Evolutionary conservation across 1,140 invertebrate genomes (phyloP).

Genomic region (Drosophila nikananu): DNA sequence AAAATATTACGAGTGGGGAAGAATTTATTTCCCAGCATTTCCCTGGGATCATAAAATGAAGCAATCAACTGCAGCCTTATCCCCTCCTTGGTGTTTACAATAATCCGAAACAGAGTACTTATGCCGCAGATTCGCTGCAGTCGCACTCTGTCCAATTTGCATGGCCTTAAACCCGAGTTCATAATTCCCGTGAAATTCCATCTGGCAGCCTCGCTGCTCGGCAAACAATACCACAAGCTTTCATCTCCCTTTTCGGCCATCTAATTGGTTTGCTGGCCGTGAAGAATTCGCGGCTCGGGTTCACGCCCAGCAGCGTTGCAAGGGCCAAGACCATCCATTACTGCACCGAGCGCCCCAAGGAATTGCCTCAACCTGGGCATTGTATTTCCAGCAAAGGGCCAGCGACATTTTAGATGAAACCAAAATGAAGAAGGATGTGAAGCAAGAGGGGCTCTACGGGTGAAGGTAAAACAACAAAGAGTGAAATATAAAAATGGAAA

Average conservation of each 20-base stretch:
- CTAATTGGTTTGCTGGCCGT: constrained; percentile 26
- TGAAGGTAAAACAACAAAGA: neutral
- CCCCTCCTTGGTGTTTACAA: constrained; percentile 23
- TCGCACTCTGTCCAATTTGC: constrained; percentile 25
- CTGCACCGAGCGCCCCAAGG: constrained; percentile 21
- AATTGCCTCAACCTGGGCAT: constrained; percentile 20
- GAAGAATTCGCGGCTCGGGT: constrained; percentile 6
- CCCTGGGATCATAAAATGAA: constrained; percentile 16
- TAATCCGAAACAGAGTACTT: constrained; percentile 38
- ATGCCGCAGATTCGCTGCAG: constrained; percentile 1
- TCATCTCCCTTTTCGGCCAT: constrained; percentile 1
- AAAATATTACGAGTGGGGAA: constrained; percentile 69
- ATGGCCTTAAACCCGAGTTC: constrained; percentile 9
- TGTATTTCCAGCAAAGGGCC: constrained; percentile 9
- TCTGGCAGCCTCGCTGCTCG: constrained; percentile 4
- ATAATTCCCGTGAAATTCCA: constrained; percentile 17
- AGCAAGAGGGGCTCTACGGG: neutral
- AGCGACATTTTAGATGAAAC: constrained; percentile 8
- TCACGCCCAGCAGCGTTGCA: constrained; percentile 1
- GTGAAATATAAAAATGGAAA: neutral
- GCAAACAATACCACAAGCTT: constrained; percentile 8
- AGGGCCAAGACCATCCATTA: constrained; percentile 7
- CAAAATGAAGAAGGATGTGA: constrained; percentile 12
- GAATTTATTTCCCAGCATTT: neutral
- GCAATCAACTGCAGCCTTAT: constrained; percentile 32